Conservation (phyloP, 1,140 invertebrate genomes). For the Cydia splendana region DNA sequence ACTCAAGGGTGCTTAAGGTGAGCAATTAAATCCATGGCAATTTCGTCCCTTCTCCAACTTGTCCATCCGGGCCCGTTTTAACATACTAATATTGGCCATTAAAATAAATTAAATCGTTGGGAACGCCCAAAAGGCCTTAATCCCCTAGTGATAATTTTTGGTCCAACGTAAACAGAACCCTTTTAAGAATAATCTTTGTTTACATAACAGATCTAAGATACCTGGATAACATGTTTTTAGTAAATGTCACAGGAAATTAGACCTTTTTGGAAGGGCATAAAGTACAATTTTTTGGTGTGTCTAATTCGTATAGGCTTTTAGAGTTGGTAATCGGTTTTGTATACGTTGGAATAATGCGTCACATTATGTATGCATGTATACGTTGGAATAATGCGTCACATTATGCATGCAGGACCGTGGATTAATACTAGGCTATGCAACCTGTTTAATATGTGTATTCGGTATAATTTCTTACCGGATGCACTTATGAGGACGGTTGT, state of each 20-base stretch:
- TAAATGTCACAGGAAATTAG: neutral
- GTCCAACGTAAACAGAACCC: neutral
- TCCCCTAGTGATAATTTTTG: neutral
- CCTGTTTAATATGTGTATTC: too few relatives aligned
- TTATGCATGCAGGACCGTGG: too few relatives aligned
- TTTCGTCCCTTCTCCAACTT: conserved; percentile 4
- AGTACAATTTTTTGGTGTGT: neutral
- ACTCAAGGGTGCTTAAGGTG: neutral
- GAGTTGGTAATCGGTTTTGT: neutral
- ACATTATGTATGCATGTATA: too few relatives aligned
- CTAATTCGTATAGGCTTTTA: neutral
- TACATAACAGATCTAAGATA: neutral
- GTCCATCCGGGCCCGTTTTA: neutral
- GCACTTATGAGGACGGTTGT: too few relatives aligned
- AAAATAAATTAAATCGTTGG: neutral
- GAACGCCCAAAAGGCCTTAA: neutral
- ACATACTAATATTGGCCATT: conserved; percentile 16
- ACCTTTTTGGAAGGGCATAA: neutral
- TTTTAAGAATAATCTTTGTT: neutral
- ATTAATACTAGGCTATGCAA: too few relatives aligned
- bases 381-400: too few relatives aligned
- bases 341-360: neutral
- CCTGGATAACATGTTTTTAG: neutral
- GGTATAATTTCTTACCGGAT: too few relatives aligned
- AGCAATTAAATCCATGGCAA: neutral